Base-by-base conservation (phyloP, 2,797 vertebrate genomes). In the Sebastes hubbsi region DNA sequence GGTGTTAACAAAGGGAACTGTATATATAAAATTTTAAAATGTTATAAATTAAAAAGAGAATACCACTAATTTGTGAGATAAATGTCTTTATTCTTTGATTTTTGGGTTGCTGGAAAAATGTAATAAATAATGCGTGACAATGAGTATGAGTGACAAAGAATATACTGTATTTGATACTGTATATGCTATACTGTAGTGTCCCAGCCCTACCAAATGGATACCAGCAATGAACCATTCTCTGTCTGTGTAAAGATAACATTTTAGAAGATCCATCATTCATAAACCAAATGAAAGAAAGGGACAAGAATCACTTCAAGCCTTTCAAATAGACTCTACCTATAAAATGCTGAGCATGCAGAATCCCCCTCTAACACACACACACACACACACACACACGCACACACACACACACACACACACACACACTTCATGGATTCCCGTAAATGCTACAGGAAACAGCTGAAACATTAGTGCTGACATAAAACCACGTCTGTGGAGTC, bases 391-490 rank as follows among this genome's bases (percentile, higher is more conserved):
- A 4, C 25, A 27, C 32, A 27, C 71, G 16, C 24, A 74, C 42
- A 54, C 63, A 46, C 56, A 42, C 42, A 66, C 72, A 30, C 18
- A 73, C 71, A 61, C 38, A 71, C 62, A 81, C 52, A 77, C 60
- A 54, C 52, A 65, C 30, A 73, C 9, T 52, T 82, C 85, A 88
- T 85, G 80, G 81, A 87, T 91, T 90, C 83, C 87, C 75, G 90
- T 87, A 91, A 93, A 92, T 83, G 90, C 86, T 84, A 89, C 82
- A 93, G 93, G 91, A 93, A 94, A 90, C 89, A 84, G 82, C 73
- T 82, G 91, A 92, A 91, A 95, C 90, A 91, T 92, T 91, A 93
- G 91, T 86, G 84, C 88, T 75, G 88, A 88, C 94, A 92, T 90
- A 88, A 91, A 92, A 81, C 89, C 88, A 78, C 22, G 75, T 87